A percentile compares a stretch with the other conserved stretches of the same genome.
phyloP scores from a whole-genome alignment of 2,888 invertebrate genomes.

The Papilio elwesi region DNA sequence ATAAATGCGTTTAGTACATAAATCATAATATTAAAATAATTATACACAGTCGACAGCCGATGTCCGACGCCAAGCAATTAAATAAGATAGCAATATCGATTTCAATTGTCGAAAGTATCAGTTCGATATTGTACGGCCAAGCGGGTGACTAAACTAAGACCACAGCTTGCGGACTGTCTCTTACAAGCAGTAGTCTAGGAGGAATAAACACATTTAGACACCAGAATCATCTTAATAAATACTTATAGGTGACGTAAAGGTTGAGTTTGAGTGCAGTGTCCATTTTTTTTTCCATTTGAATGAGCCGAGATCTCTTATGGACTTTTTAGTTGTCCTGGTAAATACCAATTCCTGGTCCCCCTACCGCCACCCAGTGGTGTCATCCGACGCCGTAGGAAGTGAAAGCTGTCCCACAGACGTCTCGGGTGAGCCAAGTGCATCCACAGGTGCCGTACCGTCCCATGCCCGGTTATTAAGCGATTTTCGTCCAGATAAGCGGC shows the following conservation, averaged over 20 bases:
- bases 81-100: constrained; percentile 31
- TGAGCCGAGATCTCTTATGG: too few relatives aligned
- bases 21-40: constrained; percentile 21
- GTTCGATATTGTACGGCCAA: constrained; percentile 6
- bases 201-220: background rate
- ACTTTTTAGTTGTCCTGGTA: too few relatives aligned
- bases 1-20: background rate
- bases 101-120: constrained; percentile 29
- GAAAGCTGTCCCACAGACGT: constrained; percentile 36
- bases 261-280: too few relatives aligned
- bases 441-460: constrained; percentile 36
- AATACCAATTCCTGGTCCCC: background rate
- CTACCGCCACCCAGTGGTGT: constrained; percentile 35
- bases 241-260: too few relatives aligned
- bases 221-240: too few relatives aligned
- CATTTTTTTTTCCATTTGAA: too few relatives aligned
- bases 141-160: background rate
- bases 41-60: background rate
- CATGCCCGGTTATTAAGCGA: constrained; percentile 38
- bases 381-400: constrained; percentile 37
- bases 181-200: background rate
- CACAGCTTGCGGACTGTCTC: background rate
- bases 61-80: constrained; percentile 21
- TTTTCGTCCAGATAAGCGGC: constrained; percentile 29
- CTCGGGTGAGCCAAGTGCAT: constrained; percentile 29